Evolutionary conservation across 92 coral and sea anemone genomes (phyloP).

Genomic region (Zoanthus sansibaricus): DNA sequence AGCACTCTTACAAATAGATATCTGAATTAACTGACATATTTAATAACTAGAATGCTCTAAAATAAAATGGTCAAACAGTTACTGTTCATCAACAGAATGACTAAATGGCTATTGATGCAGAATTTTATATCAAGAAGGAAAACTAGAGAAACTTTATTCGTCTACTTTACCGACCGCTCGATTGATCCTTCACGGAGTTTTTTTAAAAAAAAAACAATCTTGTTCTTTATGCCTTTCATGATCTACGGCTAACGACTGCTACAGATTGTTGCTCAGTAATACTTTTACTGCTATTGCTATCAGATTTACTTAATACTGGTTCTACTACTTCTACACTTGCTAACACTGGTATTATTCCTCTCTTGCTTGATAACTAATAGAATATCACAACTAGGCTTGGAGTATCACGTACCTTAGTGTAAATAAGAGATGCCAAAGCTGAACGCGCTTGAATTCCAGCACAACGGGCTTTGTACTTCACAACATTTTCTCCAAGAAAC

Average conservation of each 20-base stretch:
- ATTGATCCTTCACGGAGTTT: too few species aligned
- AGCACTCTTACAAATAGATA: too few species aligned
- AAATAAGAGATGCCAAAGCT: constrained; percentile 23
- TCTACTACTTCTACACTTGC: constrained; percentile 3
- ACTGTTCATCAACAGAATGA: too few species aligned
- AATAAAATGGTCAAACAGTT: too few species aligned
- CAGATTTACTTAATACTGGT: background rate
- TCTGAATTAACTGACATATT: too few species aligned
- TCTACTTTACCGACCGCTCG: too few species aligned
- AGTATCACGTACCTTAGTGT: constrained; percentile 7
- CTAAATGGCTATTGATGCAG: too few species aligned
- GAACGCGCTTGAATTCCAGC: constrained; percentile 33
- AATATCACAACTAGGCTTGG: background rate
- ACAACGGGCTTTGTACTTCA: constrained; percentile 1
- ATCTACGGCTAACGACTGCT: background rate
- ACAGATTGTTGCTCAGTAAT: background rate
- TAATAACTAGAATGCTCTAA: too few species aligned
- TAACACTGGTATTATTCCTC: background rate
- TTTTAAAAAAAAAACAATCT: too few species aligned
- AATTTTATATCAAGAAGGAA: too few species aligned
- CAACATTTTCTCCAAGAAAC: background rate
- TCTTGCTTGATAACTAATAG: background rate
- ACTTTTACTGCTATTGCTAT: background rate
- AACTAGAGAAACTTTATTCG: too few species aligned
- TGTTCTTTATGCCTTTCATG: background rate